phyloP scores from a whole-genome alignment of 2,888 invertebrate species.

The Loripinus fragilis region DNA sequence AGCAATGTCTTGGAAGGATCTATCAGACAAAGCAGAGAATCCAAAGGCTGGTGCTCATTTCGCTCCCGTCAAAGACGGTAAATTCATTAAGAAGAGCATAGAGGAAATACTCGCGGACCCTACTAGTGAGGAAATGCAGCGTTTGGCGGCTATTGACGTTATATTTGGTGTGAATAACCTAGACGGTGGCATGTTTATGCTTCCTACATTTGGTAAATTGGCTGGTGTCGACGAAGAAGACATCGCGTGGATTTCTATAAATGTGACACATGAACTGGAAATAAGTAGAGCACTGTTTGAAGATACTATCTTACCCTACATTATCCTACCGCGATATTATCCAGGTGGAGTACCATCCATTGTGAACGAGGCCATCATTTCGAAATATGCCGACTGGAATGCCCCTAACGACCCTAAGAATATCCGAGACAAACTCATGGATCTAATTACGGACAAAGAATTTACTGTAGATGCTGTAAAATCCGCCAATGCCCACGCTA shows the following conservation, averaged over 20 bases:
- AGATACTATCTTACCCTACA: background rate
- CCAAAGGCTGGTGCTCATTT: background rate
- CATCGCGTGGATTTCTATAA: background rate
- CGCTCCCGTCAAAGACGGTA: background rate
- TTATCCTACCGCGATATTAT: background rate
- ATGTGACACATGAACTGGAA: background rate
- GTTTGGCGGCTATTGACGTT: background rate
- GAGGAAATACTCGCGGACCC: background rate
- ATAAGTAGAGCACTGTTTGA: background rate
- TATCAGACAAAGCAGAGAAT: background rate
- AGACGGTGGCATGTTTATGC: background rate
- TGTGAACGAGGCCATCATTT: background rate
- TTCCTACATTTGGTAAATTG: background rate
- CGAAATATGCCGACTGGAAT: conserved; percentile 1
- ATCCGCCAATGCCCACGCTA: background rate
- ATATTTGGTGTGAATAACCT: background rate
- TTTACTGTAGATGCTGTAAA: background rate
- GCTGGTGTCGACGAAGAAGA: background rate
- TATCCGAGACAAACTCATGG: background rate
- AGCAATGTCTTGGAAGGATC: background rate
- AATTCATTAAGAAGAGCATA: background rate
- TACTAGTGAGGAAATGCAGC: background rate
- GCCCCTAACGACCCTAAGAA: background rate
- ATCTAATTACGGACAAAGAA: background rate
- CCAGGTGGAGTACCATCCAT: background rate